A percentile compares a stretch with the other conserved stretches of the same genome.
Evolutionary conservation across 2,888 invertebrate genomes (phyloP).

Genomic region (Caenorhabditis imperialis): DNA sequence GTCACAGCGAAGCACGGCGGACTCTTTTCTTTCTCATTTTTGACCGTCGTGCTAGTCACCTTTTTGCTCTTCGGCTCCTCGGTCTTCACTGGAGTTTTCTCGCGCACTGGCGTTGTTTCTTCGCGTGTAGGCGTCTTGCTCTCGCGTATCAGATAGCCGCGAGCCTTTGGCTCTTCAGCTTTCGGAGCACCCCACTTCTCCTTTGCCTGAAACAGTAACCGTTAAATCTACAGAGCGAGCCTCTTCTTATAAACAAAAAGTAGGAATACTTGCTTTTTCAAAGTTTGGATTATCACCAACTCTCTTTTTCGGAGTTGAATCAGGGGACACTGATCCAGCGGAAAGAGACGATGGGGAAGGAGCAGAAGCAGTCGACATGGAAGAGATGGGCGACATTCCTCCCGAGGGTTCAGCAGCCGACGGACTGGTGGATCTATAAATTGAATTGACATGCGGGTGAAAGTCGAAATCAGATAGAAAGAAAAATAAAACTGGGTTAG

Average conservation of each 20-base stretch:
- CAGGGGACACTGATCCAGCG: constrained; percentile 62
- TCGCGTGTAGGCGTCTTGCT: constrained; percentile 42
- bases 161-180: constrained; percentile 34
- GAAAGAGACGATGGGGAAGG: constrained; percentile 65
- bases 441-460: too few species aligned
- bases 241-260: neutral
- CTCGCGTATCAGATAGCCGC: constrained; percentile 32
- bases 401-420: constrained; percentile 33
- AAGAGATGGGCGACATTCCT: constrained; percentile 61
- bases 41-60: constrained; percentile 22
- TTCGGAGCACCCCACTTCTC: constrained; percentile 54
- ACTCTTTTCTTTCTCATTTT: constrained; percentile 43
- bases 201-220: constrained; percentile 43
- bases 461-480: constrained; percentile 1
- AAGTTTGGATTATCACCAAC: constrained; percentile 40
- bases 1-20: constrained; percentile 54
- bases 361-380: constrained; percentile 61
- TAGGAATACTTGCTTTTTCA: constrained; percentile 29
- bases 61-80: constrained; percentile 42
- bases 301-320: constrained; percentile 42
- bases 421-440: constrained; percentile 54
- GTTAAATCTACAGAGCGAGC: neutral
- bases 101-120: constrained; percentile 28
- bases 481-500: neutral
- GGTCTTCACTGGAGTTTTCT: constrained; percentile 41